Conservation (phyloP, 2,888 invertebrate species). For the Emmelina monodactyla region DNA sequence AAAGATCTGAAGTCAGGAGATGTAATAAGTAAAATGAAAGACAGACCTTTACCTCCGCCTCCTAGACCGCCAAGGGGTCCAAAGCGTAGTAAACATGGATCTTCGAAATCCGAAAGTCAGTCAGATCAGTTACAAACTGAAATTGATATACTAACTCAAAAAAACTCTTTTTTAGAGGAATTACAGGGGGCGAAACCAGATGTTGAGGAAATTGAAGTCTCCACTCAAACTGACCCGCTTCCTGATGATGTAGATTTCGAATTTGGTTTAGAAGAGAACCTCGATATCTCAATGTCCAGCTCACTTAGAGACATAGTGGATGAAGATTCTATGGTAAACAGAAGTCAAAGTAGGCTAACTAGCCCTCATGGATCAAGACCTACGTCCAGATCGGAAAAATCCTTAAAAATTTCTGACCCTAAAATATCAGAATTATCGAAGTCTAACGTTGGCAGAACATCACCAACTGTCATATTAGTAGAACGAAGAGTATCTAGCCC, state of each 20-base stretch:
- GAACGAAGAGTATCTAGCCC: slow-evolving; percentile 69
- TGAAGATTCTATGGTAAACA: slow-evolving; percentile 61
- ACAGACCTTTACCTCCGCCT: slow-evolving; percentile 85
- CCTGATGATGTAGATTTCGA: slow-evolving; percentile 80
- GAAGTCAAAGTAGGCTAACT: slow-evolving; percentile 49
- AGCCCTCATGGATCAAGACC: slow-evolving; percentile 55
- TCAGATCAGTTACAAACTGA: slow-evolving; percentile 3
- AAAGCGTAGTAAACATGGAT: slow-evolving; percentile 38
- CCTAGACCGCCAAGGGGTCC: slow-evolving; percentile 81
- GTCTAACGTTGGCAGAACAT: slow-evolving; percentile 61
- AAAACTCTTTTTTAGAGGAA: slow-evolving; percentile 21
- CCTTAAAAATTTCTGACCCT: slow-evolving; percentile 62
- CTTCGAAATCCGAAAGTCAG: slow-evolving; percentile 25
- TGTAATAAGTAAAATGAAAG: slow-evolving; percentile 83
- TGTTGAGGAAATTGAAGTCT: slow-evolving; percentile 74
- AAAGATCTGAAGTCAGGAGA: slow-evolving; percentile 77
- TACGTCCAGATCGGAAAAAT: slow-evolving; percentile 64
- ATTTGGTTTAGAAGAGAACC: slow-evolving; percentile 54
- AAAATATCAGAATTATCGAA: slow-evolving; percentile 63
- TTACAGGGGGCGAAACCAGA: slow-evolving; percentile 30
- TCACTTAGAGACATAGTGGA: slow-evolving; percentile 52
- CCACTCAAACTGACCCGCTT: slow-evolving; percentile 85
- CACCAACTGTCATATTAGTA: slow-evolving; percentile 69
- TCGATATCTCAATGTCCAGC: slow-evolving; percentile 54
- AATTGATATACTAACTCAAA: slow-evolving; percentile 19